Evolutionary conservation across 2,797 vertebrate species (phyloP).

Genomic region (Crenuchus spilurus): DNA sequence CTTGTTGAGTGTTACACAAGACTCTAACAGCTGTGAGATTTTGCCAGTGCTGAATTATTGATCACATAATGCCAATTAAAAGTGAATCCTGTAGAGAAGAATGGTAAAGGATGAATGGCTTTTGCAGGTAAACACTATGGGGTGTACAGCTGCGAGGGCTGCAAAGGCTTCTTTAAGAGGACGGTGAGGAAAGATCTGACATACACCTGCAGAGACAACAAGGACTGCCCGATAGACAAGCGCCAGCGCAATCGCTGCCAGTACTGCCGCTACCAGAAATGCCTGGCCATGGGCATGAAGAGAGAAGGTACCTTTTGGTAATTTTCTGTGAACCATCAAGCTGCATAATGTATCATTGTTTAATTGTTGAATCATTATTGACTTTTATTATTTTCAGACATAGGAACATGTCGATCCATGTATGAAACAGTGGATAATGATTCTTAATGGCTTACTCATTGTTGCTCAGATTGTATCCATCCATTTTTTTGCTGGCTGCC

Average conservation of each 20-base stretch:
- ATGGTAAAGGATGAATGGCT: conserved; percentile 24
- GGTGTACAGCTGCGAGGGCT: conserved; percentile 61
- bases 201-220: conserved; percentile 96
- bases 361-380: no score
- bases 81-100: conserved; percentile 19
- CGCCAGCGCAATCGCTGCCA: conserved; percentile 98
- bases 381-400: no score
- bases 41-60: conserved; percentile 31
- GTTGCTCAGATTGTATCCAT: no score
- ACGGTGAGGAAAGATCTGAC: conserved; percentile 99
- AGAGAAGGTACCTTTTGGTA: conserved; percentile 87
- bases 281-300: conserved; percentile 98
- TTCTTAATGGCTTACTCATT: no score
- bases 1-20: background rate
- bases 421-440: no score
- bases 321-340: background rate
- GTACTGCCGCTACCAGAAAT: conserved; percentile 97
- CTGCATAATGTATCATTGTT: background rate
- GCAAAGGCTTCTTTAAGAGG: conserved; percentile 96
- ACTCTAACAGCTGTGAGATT: conserved; percentile 31
- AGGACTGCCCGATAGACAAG: conserved; percentile 98
- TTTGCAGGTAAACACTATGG: conserved; percentile 70
- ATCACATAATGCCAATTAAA: conserved; percentile 37
- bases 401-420: no score
- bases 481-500: no score